These are phyloP conservation scores for Caenorhabditis becei DNA, from an alignment of 2,888 invertebrate species.

Conservation along the genomic window DNA sequence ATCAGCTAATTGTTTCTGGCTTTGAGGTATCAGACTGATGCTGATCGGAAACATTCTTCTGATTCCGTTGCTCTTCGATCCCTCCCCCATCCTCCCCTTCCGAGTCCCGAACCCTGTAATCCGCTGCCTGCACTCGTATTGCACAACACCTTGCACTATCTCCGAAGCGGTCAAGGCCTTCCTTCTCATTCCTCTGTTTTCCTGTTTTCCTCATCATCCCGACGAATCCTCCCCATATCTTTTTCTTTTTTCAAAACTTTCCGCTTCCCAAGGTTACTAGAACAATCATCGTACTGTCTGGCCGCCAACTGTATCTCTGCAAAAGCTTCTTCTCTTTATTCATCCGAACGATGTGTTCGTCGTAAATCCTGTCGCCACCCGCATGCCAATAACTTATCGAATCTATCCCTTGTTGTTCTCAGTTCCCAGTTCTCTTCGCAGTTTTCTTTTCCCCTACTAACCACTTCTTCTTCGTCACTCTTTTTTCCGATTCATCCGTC, in stretches of 20 bases:
- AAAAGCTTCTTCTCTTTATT: neutral
- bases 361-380: conserved; percentile 36
- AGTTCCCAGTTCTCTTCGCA: conserved; percentile 7
- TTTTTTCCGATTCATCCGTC: conserved; percentile 15
- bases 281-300: conserved; percentile 1
- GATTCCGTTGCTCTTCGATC: too few relatives aligned
- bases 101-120: neutral
- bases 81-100: too few relatives aligned
- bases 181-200: neutral
- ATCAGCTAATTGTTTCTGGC: neutral
- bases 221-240: conserved; percentile 4
- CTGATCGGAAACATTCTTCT: too few relatives aligned
- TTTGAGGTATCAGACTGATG: neutral
- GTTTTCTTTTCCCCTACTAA: conserved; percentile 1
- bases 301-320: neutral
- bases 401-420: conserved; percentile 43
- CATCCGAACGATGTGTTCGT: conserved; percentile 6
- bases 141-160: conserved; percentile 41
- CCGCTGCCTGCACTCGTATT: conserved; percentile 42
- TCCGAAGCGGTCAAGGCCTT: conserved; percentile 54
- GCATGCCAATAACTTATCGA: conserved; percentile 54
- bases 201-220: neutral
- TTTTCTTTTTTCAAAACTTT: conserved; percentile 4
- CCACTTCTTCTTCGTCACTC: neutral
- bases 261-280: conserved; percentile 9